Evolutionary conservation across 1,140 invertebrate species (phyloP).

Genomic region (Hyphantria cunea): DNA sequence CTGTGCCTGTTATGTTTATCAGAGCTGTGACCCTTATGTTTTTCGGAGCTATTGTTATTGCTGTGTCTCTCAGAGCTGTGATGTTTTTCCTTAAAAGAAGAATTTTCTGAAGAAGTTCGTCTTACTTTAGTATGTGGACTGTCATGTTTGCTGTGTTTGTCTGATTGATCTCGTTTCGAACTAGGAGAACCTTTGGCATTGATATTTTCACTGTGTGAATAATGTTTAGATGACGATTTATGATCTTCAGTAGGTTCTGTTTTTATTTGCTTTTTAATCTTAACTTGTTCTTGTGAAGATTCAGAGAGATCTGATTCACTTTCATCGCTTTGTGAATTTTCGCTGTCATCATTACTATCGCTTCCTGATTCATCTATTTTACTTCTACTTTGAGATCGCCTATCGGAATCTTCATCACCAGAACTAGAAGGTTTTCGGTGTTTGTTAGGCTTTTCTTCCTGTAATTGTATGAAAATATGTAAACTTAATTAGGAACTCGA

Average conservation of each 20-base stretch:
- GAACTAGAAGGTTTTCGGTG: constrained; percentile 57
- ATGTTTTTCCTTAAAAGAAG: constrained; percentile 50
- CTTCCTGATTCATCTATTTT: constrained; percentile 57
- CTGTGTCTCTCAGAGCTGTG: background rate
- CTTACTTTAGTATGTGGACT: constrained; percentile 41
- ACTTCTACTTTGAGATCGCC: constrained; percentile 45
- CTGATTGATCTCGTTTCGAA: constrained; percentile 50
- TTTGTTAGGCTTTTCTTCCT: constrained; percentile 62
- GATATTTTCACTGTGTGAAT: constrained; percentile 39
- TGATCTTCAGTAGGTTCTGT: constrained; percentile 42
- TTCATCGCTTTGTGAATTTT: constrained; percentile 56
- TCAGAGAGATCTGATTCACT: constrained; percentile 63
- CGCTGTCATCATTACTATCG: constrained; percentile 56
- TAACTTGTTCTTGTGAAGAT: constrained; percentile 52
- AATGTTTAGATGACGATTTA: constrained; percentile 50
- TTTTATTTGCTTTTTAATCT: constrained; percentile 46
- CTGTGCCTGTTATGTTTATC: constrained; percentile 38
- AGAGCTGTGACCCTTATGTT: constrained; percentile 37
- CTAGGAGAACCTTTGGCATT: constrained; percentile 50
- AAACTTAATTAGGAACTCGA: too few relatives aligned
- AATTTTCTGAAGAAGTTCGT: constrained; percentile 47
- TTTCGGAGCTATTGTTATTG: constrained; percentile 39
- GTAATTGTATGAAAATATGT: background rate
- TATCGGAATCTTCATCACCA: constrained; percentile 55
- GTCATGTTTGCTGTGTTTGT: constrained; percentile 48